phyloP scores from a whole-genome alignment of 2,888 invertebrate species.

The Macaria liturata region DNA sequence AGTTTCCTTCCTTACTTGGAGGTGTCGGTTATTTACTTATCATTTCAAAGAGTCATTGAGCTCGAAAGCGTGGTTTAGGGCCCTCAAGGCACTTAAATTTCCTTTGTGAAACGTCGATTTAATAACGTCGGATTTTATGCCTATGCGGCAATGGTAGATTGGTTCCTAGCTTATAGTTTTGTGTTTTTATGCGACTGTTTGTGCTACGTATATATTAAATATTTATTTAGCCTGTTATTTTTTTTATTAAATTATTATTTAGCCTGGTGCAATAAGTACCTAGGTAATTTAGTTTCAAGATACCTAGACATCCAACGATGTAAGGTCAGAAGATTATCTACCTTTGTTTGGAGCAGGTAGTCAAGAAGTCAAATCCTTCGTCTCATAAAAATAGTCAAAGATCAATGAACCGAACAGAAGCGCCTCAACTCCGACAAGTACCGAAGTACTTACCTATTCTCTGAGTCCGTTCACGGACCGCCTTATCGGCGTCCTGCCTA shows the following conservation, averaged over 20 bases:
- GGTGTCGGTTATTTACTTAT: conserved; percentile 56
- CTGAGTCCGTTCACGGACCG: conserved; percentile 29
- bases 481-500: conserved; percentile 63
- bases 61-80: conserved; percentile 60
- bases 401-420: conserved; percentile 12
- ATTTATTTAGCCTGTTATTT: too few relatives aligned
- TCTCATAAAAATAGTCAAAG: conserved; percentile 17
- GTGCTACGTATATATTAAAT: too few relatives aligned
- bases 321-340: too few relatives aligned
- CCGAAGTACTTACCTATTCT: conserved; percentile 13
- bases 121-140: conserved; percentile 51
- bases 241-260: too few relatives aligned
- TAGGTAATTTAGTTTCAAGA: too few relatives aligned
- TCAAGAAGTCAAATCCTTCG: too few relatives aligned
- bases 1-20: not conserved
- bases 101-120: conserved; percentile 58
- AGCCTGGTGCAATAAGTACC: too few relatives aligned
- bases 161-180: too few relatives aligned
- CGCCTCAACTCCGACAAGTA: not conserved
- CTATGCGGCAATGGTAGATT: conserved; percentile 30
- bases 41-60: conserved; percentile 60
- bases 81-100: conserved; percentile 57
- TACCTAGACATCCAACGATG: too few relatives aligned
- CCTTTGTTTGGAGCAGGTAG: too few relatives aligned
- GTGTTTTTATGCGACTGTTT: not conserved